Conservation (phyloP, 92 coral and sea anemone genomes). For the Ricordea florida region DNA sequence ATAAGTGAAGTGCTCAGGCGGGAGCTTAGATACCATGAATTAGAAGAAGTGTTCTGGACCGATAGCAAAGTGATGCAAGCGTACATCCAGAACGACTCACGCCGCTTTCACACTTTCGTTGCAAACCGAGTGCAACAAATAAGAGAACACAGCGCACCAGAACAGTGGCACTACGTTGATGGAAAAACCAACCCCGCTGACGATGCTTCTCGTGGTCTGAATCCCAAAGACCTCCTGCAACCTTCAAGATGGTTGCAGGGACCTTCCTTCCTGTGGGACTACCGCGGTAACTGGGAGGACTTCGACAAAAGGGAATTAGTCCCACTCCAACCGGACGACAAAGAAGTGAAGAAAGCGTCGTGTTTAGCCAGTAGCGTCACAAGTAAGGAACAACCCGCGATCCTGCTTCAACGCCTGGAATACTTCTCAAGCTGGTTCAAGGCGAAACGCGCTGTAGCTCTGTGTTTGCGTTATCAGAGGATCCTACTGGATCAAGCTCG, state of each 20-base stretch:
- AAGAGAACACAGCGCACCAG: conserved; percentile 53
- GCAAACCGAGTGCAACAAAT: conserved; percentile 74
- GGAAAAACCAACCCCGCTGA: conserved; percentile 71
- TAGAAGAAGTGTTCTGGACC: conserved; percentile 42
- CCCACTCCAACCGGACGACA: conserved; percentile 23
- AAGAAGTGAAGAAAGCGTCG: conserved; percentile 35
- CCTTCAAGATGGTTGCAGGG: conserved; percentile 63
- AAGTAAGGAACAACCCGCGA: neutral
- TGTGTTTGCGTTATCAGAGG: neutral
- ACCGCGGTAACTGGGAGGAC: conserved; percentile 47
- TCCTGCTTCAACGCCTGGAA: conserved; percentile 11
- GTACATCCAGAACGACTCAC: conserved; percentile 38
- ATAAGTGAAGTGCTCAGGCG: conserved; percentile 30
- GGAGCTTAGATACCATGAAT: neutral
- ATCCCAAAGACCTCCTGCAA: conserved; percentile 47
- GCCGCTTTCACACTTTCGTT: conserved; percentile 68
- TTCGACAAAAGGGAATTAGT: conserved; percentile 6
- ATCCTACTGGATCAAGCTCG: neutral
- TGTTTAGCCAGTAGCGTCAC: neutral
- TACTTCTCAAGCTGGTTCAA: conserved; percentile 21
- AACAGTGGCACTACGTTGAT: conserved; percentile 71
- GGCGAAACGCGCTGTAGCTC: neutral
- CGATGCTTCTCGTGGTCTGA: conserved; percentile 69
- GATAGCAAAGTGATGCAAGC: conserved; percentile 50
- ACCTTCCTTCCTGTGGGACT: conserved; percentile 65